A percentile compares a stretch with the other conserved stretches of the same genome.
phyloP scores from a whole-genome alignment of 2,113 vertebrate genomes.

The Herpailurus yagouaroundi region DNA sequence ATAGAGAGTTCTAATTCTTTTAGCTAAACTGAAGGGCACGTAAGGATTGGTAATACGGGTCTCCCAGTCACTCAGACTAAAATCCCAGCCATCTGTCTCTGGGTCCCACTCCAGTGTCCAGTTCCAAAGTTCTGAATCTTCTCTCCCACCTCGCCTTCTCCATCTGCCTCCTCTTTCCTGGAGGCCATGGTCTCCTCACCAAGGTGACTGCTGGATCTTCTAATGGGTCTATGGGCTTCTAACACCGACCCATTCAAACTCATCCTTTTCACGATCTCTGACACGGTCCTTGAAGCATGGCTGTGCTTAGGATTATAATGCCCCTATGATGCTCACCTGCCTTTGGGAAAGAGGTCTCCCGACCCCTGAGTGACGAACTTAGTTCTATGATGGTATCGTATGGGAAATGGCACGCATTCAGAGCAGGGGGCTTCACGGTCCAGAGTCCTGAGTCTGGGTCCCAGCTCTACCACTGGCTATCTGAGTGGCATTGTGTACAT shows the following conservation, averaged over 20 bases:
- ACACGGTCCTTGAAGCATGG: background rate
- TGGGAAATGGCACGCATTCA: accelerated
- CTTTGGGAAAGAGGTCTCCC: background rate
- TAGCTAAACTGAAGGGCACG: background rate
- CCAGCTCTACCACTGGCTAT: background rate
- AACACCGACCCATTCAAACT: background rate
- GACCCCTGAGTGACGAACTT: background rate
- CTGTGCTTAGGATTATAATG: too few species aligned
- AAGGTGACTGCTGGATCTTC: background rate
- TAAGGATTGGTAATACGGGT: accelerated
- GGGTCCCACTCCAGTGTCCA: accelerated
- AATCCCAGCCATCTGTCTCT: background rate
- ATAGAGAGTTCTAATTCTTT: background rate
- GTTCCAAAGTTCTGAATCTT: background rate
- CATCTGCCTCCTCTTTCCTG: background rate
- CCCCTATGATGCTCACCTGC: background rate
- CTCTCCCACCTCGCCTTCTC: background rate
- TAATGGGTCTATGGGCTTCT: accelerated
- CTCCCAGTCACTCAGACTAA: background rate
- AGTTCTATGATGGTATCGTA: background rate
- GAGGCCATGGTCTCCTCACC: background rate
- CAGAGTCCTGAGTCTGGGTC: background rate
- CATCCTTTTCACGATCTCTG: background rate
- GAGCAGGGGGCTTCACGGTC: accelerated
- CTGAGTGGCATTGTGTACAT: too few species aligned